Percentiles rank a stretch among this genome's conserved stretches.
These are phyloP conservation scores for Heliconius nattereri DNA, from an alignment of 1,140 invertebrate species.

Conservation along the genomic window DNA sequence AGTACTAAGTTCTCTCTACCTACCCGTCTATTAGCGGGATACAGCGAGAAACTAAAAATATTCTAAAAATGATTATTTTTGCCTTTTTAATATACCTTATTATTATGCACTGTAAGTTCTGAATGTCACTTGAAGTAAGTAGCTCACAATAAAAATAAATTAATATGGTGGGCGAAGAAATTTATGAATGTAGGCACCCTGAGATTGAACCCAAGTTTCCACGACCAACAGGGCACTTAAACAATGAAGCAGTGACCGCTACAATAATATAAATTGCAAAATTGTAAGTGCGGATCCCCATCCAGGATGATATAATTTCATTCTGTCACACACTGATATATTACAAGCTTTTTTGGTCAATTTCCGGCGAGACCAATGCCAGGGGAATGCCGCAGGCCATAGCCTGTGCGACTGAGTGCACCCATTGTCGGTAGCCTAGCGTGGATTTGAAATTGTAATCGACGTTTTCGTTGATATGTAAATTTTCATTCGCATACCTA, in stretches of 20 bases:
- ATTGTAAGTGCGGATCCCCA: conserved; percentile 27
- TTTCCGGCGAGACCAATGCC: conserved; percentile 35
- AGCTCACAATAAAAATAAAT: neutral
- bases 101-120: neutral
- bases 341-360: conserved; percentile 36
- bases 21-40: too few species aligned
- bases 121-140: neutral
- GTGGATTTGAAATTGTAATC: conserved; percentile 19
- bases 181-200: conserved; percentile 11
- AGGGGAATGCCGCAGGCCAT: neutral
- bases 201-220: conserved; percentile 17
- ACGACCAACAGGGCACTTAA: conserved; percentile 34
- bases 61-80: neutral
- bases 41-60: too few species aligned
- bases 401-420: conserved; percentile 20
- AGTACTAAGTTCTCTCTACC: too few species aligned
- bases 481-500: neutral
- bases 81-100: neutral
- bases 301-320: conserved; percentile 40
- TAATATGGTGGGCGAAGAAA: conserved; percentile 17
- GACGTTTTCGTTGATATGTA: conserved; percentile 19
- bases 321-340: conserved; percentile 21
- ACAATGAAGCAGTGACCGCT: conserved; percentile 34
- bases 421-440: conserved; percentile 17
- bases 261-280: conserved; percentile 36